Evolutionary conservation across 2,797 vertebrate species (phyloP).

Genomic region (Syndactyla subalaris): DNA sequence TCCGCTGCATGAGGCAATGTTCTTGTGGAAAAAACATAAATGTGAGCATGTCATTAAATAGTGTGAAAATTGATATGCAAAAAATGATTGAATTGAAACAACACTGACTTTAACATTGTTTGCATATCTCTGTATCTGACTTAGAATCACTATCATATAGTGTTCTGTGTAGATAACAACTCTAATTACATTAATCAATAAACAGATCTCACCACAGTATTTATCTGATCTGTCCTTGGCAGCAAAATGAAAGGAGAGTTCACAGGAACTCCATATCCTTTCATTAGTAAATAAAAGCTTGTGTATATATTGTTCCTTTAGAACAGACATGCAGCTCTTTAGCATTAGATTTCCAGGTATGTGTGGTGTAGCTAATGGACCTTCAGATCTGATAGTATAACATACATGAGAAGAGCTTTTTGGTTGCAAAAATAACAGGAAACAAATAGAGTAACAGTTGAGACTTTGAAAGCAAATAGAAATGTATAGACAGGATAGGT

Average conservation of each 20-base stretch:
- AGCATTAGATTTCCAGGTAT: not conserved
- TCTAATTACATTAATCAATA: conserved; percentile 48
- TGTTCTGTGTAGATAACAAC: conserved; percentile 12
- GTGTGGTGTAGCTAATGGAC: not conserved
- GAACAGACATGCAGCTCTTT: not conserved
- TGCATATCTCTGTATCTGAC: not conserved
- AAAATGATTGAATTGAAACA: not conserved
- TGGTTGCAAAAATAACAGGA: not conserved
- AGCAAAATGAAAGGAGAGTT: conserved; percentile 5
- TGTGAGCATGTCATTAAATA: not conserved
- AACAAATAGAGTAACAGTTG: not conserved
- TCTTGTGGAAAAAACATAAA: not conserved
- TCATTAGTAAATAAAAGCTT: conserved; percentile 18
- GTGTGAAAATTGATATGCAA: not conserved
- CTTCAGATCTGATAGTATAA: not conserved
- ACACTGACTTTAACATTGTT: not conserved
- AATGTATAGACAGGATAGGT: not conserved
- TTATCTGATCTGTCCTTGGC: conserved; percentile 22
- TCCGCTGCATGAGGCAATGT: not conserved
- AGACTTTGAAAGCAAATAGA: not conserved
- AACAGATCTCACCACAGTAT: conserved; percentile 13
- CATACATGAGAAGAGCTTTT: not conserved
- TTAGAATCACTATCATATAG: not conserved
- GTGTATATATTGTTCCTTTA: not conserved
- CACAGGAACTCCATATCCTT: not conserved